Base-by-base conservation (phyloP, 2,888 invertebrate genomes). In the Latrodectus hesperus region DNA sequence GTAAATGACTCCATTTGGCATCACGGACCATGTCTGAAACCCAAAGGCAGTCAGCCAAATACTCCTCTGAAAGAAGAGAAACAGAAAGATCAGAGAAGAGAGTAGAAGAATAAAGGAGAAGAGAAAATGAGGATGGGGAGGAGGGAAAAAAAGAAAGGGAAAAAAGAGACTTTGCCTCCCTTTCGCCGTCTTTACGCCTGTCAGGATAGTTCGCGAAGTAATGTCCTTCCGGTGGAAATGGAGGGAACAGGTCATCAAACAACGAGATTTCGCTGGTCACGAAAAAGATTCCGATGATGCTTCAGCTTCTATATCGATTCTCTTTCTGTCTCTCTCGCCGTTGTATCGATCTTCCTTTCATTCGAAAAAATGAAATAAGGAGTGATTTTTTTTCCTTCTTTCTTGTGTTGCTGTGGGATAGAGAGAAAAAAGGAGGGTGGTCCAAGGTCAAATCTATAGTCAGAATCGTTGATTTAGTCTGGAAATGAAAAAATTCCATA, bases 1-100 rank as follows among this genome's bases (percentile, higher is more conserved):
- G 86, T 86, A 86, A 86, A 86, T 86, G 86, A 86, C 80, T 86
- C 86, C 81, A 86, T 86, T 86, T 86, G 86, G 86, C 86, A 86
- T 79, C 79, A 71, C 80, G 79, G 86, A 81, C 86, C 76, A 81
- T 87, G 81, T 81, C 81, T 87, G 81, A 81, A 87, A 77, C 86
- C 86, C 86, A 87, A 76, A 87, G 76, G 86, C 86, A 86, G 86
- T 76, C 86, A 86, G 86, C 86, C 81, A 86, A 81, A 76, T 75
- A 86, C 86, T 86, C 86, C 81, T 81, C 72, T 14, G 78, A 80
- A 75, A 71, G 55, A 14, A 77, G 72, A 83, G 64, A 74, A 81
- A 74, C 81, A 79, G 80, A 17, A 64, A 64, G 52, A 52, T 51
- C 17, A 74, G 51, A 71, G 60, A 65, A 52, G 53, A 67, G 53